A percentile compares a stretch with the other conserved stretches of the same genome.
These are phyloP conservation scores for Nephrotoma flavescens DNA, from an alignment of 2,888 invertebrate species.

Conservation along the genomic window DNA sequence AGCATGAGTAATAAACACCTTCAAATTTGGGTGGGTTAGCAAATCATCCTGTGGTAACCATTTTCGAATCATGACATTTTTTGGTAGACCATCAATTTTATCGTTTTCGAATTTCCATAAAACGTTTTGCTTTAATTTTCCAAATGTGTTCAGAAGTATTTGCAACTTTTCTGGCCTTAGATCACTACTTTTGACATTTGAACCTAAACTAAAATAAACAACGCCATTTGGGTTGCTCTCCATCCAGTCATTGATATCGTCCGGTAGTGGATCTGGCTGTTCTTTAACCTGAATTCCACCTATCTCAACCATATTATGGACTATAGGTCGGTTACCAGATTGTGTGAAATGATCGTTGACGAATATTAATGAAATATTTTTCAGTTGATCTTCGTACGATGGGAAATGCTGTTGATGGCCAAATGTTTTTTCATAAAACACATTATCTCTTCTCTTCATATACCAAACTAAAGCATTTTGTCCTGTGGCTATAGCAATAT, in stretches of 20 bases:
- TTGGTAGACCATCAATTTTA: conserved; percentile 37
- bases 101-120: conserved; percentile 55
- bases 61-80: too few species aligned
- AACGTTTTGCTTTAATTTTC: conserved; percentile 42
- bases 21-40: conserved; percentile 42
- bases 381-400: conserved; percentile 20
- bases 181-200: conserved; percentile 8
- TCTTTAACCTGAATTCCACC: conserved; percentile 16
- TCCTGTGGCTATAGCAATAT: not conserved
- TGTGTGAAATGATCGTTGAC: conserved; percentile 29
- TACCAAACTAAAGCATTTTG: not conserved
- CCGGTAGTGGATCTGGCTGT: conserved; percentile 13
- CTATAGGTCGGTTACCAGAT: conserved; percentile 22
- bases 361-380: conserved; percentile 26
- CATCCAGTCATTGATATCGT: conserved; percentile 2
- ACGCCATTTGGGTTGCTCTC: conserved; percentile 5
- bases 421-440: not conserved
- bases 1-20: conserved; percentile 49
- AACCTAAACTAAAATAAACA: conserved; percentile 12
- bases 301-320: conserved; percentile 30
- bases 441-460: not conserved
- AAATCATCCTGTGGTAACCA: conserved; percentile 55
- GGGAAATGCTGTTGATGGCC: conserved; percentile 5
- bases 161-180: not conserved
- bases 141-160: conserved; percentile 3